Conservation (phyloP, 2,113 vertebrate genomes). For the Picathartes gymnocephalus region DNA sequence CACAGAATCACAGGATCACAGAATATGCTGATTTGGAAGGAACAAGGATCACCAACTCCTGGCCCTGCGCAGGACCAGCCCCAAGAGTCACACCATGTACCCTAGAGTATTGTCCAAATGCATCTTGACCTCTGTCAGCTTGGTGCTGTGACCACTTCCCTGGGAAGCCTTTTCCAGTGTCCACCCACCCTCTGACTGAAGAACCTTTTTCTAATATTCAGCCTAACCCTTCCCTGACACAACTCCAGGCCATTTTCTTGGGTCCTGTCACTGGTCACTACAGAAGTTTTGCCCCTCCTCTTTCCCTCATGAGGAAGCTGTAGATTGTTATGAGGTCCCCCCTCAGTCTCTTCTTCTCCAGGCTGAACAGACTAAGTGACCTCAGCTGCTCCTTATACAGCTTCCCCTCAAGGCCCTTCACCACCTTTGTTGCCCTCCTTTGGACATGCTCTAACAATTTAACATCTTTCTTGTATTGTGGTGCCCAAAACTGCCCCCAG, state of each 20-base stretch:
- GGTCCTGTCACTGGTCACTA: background rate
- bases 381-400: background rate
- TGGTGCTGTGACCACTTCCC: background rate
- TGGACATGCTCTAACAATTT: rapidly evolving
- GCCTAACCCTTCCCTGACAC: rapidly evolving
- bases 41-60: background rate
- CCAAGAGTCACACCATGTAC: background rate
- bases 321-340: background rate
- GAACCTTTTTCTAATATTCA: background rate
- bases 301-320: background rate
- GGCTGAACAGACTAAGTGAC: background rate
- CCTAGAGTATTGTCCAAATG: background rate
- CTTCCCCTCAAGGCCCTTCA: background rate
- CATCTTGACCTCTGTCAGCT: background rate
- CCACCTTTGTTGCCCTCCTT: background rate
- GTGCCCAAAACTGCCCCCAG: background rate
- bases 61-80: background rate
- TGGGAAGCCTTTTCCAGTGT: background rate
- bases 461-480: background rate
- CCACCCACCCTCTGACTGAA: background rate
- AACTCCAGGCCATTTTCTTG: background rate
- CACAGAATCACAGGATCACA: background rate
- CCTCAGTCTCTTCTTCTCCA: background rate
- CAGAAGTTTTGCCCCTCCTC: background rate
- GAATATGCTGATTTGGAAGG: background rate